A percentile compares a stretch with the other conserved stretches of the same genome.
Conservation (phyloP, 2,888 invertebrate genomes). For the Apamea epomidion region DNA sequence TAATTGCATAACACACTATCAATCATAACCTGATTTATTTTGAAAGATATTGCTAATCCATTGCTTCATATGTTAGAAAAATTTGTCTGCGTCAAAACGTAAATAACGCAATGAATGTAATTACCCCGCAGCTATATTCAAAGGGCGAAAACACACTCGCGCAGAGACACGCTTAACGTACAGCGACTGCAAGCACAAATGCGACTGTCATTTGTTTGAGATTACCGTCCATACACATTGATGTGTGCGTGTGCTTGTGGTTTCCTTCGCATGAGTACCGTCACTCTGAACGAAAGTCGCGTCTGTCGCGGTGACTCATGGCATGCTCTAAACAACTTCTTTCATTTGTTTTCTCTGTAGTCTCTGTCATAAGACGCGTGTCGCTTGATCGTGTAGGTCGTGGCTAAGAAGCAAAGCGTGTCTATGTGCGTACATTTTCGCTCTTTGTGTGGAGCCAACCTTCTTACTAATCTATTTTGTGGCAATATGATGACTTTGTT, state of each 20-base stretch:
- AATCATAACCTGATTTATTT: no score
- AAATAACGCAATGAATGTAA: background rate
- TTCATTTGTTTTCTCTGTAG: no score
- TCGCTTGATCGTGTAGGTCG: background rate
- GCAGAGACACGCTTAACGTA: background rate
- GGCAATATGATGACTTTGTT: constrained; percentile 33
- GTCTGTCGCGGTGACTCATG: background rate
- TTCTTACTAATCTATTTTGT: background rate
- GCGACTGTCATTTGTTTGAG: background rate
- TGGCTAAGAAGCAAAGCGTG: background rate
- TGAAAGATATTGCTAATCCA: background rate
- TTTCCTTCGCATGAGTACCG: background rate
- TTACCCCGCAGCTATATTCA: background rate
- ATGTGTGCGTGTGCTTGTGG: background rate
- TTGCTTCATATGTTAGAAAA: no score
- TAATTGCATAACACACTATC: no score
- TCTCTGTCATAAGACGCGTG: background rate
- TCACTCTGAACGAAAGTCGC: background rate
- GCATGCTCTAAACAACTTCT: no score
- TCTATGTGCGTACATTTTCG: background rate
- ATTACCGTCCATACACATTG: background rate
- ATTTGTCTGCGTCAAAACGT: background rate
- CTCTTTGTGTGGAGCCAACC: background rate
- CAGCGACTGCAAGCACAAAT: background rate
- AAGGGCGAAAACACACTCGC: background rate